Percentiles rank a stretch among this genome's conserved stretches.
These are phyloP conservation scores for Caiman crocodilus DNA, from an alignment of 2,797 vertebrate genomes.

Conservation along the genomic window DNA sequence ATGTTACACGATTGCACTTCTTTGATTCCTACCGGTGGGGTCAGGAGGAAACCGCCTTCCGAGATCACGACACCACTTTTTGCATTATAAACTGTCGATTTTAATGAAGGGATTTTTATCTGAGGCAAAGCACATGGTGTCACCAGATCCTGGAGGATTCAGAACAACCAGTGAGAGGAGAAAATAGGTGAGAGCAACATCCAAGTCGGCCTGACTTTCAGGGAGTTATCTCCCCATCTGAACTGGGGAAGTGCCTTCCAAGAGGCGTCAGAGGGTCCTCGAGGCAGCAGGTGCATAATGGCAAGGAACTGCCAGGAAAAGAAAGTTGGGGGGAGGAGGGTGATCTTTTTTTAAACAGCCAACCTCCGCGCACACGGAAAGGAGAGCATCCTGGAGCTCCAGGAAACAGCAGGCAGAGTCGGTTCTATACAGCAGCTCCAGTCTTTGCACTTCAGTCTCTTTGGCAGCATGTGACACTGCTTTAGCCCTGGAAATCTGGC, in stretches of 20 bases:
- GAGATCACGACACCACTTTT: not conserved
- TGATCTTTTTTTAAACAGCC: not conserved
- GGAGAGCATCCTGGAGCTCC: too few relatives aligned
- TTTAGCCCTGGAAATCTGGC: slow-evolving; percentile 9
- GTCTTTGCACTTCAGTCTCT: not conserved
- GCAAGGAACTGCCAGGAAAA: not conserved
- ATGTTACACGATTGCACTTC: not conserved
- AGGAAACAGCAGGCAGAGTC: not conserved
- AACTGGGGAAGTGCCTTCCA: not conserved
- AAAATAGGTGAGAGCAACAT: not conserved
- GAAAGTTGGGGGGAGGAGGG: not conserved
- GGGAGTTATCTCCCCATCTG: not conserved
- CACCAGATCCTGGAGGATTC: not conserved
- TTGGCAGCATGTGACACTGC: slow-evolving; percentile 40
- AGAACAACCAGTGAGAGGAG: not conserved
- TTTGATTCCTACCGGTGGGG: not conserved
- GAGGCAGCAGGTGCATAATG: not conserved
- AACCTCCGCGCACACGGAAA: too few relatives aligned
- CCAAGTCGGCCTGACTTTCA: not conserved
- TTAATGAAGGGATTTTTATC: not conserved
- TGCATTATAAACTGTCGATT: not conserved
- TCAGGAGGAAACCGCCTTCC: not conserved
- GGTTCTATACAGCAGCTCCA: not conserved
- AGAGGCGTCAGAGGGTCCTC: not conserved
- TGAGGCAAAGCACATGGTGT: not conserved